Evolutionary conservation across 2,113 vertebrate species (phyloP).

Genomic region (Butorides virescens): DNA sequence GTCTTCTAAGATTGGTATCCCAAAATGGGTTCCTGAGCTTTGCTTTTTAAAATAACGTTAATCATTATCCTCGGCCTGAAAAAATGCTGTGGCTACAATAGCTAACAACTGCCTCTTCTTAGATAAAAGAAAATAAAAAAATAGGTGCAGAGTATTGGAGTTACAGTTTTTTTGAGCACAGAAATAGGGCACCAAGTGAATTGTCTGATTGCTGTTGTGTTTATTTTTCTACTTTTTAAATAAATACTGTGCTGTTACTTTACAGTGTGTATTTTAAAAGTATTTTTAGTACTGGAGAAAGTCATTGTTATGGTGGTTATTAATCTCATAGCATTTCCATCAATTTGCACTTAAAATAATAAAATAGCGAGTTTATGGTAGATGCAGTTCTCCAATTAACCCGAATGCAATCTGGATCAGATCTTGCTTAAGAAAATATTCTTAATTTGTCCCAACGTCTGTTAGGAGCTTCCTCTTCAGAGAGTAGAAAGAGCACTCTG

Average conservation of each 20-base stretch:
- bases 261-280: background rate
- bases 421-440: background rate
- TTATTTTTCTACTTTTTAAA: background rate
- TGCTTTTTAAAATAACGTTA: background rate
- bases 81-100: background rate
- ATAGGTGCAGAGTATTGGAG: background rate
- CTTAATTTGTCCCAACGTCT: constrained; percentile 48
- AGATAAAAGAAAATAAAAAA: background rate
- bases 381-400: background rate
- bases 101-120: background rate
- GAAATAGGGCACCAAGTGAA: background rate
- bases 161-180: background rate
- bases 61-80: background rate
- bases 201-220: background rate
- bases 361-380: background rate
- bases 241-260: background rate
- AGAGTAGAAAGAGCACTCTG: constrained; percentile 70
- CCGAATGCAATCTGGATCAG: background rate
- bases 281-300: background rate
- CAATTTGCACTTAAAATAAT: background rate
- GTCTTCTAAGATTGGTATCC: background rate
- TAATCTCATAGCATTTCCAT: background rate
- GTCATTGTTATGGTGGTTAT: background rate
- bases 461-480: constrained; percentile 35
- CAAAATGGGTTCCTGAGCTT: background rate